Evolutionary conservation across 1,140 invertebrate species (phyloP).

Genomic region (Pachyrhynchus sulphureomaculatus): DNA sequence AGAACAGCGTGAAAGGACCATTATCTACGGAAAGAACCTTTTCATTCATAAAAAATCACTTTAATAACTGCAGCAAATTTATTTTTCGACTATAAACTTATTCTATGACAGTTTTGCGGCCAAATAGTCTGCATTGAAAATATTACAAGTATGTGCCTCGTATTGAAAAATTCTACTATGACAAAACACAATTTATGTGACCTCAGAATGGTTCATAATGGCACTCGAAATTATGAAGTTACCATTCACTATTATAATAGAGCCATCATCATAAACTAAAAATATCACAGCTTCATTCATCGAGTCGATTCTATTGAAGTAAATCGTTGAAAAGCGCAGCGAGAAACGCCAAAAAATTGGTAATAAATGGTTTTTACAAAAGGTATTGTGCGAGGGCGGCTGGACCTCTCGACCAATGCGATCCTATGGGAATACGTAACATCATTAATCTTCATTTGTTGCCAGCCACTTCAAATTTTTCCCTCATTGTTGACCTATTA

Average conservation of each 20-base stretch:
- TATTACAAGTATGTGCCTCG: constrained; percentile 23
- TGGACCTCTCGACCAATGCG: constrained; percentile 16
- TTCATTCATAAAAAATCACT: constrained; percentile 4
- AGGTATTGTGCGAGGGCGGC: constrained; percentile 38
- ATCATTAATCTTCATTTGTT: constrained; percentile 49
- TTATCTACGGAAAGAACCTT: no score
- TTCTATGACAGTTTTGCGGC: constrained; percentile 38
- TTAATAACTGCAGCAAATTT: constrained; percentile 26
- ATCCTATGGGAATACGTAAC: constrained; percentile 40
- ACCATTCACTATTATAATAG: constrained; percentile 27
- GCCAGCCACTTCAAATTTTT: constrained; percentile 46
- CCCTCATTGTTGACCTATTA: constrained; percentile 40
- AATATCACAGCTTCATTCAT: constrained; percentile 39
- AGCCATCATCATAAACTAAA: constrained; percentile 40
- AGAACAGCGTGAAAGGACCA: constrained; percentile 17
- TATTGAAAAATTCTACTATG: constrained; percentile 17
- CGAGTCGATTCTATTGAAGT: constrained; percentile 10
- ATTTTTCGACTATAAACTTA: constrained; percentile 19
- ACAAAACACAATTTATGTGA: constrained; percentile 41
- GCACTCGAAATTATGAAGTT: constrained; percentile 39
- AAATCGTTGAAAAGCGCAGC: constrained; percentile 37
- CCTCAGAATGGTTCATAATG: constrained; percentile 40
- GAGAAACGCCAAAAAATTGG: constrained; percentile 44
- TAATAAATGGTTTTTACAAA: constrained; percentile 36
- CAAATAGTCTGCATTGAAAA: constrained; percentile 33